Conservation (phyloP, 2,113 vertebrate genomes). For the Ramphastos sulfuratus region DNA sequence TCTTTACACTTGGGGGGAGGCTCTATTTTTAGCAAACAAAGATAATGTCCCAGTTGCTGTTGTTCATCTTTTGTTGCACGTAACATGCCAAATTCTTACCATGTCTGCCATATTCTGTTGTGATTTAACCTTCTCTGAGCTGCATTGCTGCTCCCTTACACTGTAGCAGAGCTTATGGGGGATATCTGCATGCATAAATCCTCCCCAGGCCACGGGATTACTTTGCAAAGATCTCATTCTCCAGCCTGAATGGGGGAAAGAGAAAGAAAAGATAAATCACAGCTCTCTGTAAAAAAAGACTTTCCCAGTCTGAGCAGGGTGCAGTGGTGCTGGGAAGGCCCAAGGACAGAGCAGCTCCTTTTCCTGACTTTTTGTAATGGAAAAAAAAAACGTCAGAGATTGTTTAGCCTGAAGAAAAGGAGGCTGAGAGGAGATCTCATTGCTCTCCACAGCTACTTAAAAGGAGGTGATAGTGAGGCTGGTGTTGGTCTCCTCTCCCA, state of each 20-base stretch:
- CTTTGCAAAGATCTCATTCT: neutral
- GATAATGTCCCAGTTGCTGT: conserved; percentile 72
- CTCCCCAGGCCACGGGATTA: neutral
- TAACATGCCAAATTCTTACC: conserved; percentile 67
- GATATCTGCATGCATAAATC: neutral
- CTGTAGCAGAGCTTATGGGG: conserved; percentile 5
- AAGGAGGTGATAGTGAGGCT: too few species aligned
- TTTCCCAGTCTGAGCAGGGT: neutral
- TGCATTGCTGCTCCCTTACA: neutral
- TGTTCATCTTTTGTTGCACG: conserved; percentile 69
- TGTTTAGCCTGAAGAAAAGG: too few species aligned
- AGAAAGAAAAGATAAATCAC: neutral
- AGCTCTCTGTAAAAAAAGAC: neutral
- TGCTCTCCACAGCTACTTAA: too few species aligned
- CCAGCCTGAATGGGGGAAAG: neutral
- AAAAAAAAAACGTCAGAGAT: neutral
- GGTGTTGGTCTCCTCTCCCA: too few species aligned
- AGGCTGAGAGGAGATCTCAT: too few species aligned
- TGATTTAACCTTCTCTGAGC: conserved; percentile 36
- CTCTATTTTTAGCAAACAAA: conserved; percentile 71
- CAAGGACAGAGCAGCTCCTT: neutral
- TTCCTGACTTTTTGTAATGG: neutral
- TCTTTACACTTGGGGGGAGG: conserved; percentile 13
- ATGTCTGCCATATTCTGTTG: conserved; percentile 63
- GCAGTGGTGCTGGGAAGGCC: neutral